Conservation (phyloP, 1,140 invertebrate species). For the Campodea augens region DNA sequence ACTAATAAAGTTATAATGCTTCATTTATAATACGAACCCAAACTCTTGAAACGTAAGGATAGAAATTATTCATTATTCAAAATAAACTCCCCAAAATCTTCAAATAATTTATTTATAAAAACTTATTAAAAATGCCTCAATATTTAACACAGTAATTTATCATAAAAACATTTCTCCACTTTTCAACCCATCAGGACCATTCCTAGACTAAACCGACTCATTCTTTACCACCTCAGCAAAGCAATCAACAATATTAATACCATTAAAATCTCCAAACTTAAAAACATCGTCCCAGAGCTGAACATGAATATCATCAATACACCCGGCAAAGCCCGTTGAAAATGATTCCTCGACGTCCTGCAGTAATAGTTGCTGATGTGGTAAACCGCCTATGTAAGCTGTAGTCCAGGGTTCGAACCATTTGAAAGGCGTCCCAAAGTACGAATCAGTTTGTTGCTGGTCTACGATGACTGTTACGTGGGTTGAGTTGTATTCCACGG, state of each 20-base stretch:
- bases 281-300: neutral
- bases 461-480: neutral
- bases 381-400: neutral
- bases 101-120: too few species aligned
- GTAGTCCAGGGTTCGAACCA: neutral
- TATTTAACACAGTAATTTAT: too few species aligned
- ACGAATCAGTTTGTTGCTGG: neutral
- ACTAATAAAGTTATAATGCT: too few species aligned
- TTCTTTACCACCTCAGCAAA: too few species aligned
- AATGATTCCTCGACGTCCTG: neutral
- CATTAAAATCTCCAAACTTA: neutral
- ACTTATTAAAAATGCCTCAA: too few species aligned
- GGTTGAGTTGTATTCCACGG: neutral
- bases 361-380: neutral
- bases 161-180: too few species aligned
- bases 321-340: neutral
- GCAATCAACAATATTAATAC: neutral
- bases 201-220: too few species aligned
- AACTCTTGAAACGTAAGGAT: too few species aligned
- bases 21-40: too few species aligned
- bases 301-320: neutral
- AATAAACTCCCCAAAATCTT: too few species aligned
- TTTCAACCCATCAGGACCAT: too few species aligned
- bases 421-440: neutral
- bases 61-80: too few species aligned